phyloP scores from a whole-genome alignment of 2,888 invertebrate species.

The Choristoneura rosaceana region DNA sequence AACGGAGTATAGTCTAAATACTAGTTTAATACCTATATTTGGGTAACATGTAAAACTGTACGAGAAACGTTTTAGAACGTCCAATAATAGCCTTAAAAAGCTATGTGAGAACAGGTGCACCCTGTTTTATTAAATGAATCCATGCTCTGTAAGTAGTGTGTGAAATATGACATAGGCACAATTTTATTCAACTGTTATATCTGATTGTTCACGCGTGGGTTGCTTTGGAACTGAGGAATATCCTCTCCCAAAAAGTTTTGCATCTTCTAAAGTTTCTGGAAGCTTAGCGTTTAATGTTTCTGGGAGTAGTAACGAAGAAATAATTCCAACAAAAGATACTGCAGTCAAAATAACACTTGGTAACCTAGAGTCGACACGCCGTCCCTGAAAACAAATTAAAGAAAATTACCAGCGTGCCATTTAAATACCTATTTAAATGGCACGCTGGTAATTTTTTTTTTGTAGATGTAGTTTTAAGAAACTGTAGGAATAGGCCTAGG shows the following conservation, averaged over 20 bases:
- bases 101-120: no score
- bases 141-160: no score
- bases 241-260: slow-evolving; percentile 82
- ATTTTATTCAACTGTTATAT: background rate
- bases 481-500: background rate
- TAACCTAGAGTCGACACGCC: slow-evolving; percentile 54
- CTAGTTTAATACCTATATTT: no score
- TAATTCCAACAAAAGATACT: slow-evolving; percentile 73
- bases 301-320: slow-evolving; percentile 83
- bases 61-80: no score
- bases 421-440: background rate
- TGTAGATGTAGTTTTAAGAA: no score
- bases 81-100: no score
- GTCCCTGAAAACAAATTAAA: slow-evolving; percentile 57
- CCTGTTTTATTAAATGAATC: no score
- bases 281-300: slow-evolving; percentile 87
- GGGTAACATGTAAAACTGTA: no score
- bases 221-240: slow-evolving; percentile 14
- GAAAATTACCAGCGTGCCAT: no score
- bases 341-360: slow-evolving; percentile 61
- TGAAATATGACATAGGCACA: no score
- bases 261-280: slow-evolving; percentile 88
- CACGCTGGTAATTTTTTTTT: background rate
- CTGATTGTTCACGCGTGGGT: background rate
- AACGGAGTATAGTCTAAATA: no score